Percentiles rank a stretch among this genome's conserved stretches.
These are phyloP conservation scores for Araneus ventricosus DNA, from an alignment of 1,140 invertebrate genomes.

Conservation along the genomic window DNA sequence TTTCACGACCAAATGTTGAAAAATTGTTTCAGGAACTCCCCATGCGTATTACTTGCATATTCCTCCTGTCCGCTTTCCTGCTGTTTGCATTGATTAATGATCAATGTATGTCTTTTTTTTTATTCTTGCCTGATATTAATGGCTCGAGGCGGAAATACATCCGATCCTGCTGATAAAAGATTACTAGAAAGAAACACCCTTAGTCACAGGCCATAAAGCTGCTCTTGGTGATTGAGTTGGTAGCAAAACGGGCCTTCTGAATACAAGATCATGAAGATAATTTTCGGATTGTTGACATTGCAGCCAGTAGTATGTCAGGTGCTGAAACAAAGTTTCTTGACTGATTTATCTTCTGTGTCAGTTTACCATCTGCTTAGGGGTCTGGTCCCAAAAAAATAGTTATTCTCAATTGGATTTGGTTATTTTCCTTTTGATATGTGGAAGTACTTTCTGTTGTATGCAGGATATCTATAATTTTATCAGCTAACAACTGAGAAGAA, in stretches of 20 bases:
- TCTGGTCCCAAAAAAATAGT: background rate
- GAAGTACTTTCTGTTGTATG: too few relatives aligned
- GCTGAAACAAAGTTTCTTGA: slow-evolving; percentile 17
- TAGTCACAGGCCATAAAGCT: background rate
- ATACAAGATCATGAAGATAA: background rate
- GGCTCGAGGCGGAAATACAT: slow-evolving; percentile 16
- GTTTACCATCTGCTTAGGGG: background rate
- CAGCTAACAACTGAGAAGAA: too few relatives aligned
- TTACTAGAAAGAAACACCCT: background rate
- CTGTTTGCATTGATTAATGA: slow-evolving; percentile 40
- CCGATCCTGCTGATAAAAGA: slow-evolving; percentile 33
- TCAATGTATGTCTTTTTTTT: background rate
- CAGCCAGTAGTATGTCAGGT: background rate
- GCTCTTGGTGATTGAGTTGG: slow-evolving; percentile 6
- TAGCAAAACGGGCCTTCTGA: background rate
- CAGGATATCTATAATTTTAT: too few relatives aligned
- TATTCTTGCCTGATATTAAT: slow-evolving; percentile 35
- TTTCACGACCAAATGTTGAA: background rate
- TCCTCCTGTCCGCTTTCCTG: slow-evolving; percentile 18
- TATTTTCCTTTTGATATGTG: background rate
- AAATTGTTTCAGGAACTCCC: slow-evolving; percentile 54
- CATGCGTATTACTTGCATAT: background rate
- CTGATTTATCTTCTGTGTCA: slow-evolving; percentile 5
- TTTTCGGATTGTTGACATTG: slow-evolving; percentile 19
- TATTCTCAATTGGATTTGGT: background rate